Evolutionary conservation across 2,888 invertebrate genomes (phyloP), one percentile per base, ranked within the genome.

Genomic region (Lasioglossum malachurum): DNA sequence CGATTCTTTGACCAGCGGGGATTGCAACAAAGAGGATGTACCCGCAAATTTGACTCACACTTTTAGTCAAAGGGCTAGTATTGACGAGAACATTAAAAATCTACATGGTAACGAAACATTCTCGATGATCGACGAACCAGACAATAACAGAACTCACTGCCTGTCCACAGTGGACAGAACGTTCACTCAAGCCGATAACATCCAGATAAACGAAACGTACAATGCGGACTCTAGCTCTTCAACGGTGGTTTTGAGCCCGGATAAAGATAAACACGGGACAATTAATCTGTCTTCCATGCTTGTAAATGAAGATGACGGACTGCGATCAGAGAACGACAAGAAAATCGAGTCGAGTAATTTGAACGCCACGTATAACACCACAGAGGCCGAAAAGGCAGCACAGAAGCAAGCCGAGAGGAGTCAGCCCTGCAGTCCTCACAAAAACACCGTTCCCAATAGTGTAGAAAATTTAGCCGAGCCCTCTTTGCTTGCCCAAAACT

Each of bases 271-370:
- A 41, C 31, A 14, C 12, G 49, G 35, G 67, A 75, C 31, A 74
- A 80, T 35, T 31, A 74, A 57, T 82, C 78, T 86, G 84, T 89
- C 90, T 90, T 92, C 90, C 83, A 82, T 86, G n/a, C 74, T 84
- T 76, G 83, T 83, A 83, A 78, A 88, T 79, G 80, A 77, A 67
- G 60, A 80, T 72, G 75, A 82, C 10, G 77, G 49, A 4, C 53
- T 80, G 74, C 86, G 87, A 60, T 80, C 78, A 53, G 74, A 79
- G 41, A 82, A 76, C 78, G 44, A 76, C 41, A 75, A 75, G 16
- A 73, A 41, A 27, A 80, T 86, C 44, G 57, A 74, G 35, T 67
- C 69, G 27, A 67, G 67, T 1, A 19, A 53, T 38, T 53, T 87
- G 27, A 78, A 87, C n/a, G 49, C 38, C 14, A 79, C 82, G 4